Conservation (phyloP, 2,888 invertebrate genomes). For the Ochropacha duplaris region DNA sequence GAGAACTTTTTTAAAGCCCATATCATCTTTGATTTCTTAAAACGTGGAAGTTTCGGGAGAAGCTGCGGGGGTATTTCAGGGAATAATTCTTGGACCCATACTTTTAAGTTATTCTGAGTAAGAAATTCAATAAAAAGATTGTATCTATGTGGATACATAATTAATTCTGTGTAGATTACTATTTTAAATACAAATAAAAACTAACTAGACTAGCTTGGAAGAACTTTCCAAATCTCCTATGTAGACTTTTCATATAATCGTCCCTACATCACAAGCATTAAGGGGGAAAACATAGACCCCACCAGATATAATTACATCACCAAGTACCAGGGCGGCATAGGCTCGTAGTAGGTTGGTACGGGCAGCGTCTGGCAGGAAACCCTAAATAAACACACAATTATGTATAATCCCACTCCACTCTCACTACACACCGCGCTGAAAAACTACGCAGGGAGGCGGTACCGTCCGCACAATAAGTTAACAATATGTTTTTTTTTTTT, state of each 20-base stretch:
- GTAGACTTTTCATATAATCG: neutral
- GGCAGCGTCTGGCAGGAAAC: constrained; percentile 51
- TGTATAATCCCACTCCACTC: constrained; percentile 57
- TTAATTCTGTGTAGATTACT: too few species aligned
- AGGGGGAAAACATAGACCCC: constrained; percentile 11
- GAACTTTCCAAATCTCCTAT: too few species aligned
- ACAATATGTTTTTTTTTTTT: neutral
- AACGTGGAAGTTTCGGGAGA: constrained; percentile 6
- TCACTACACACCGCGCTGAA: constrained; percentile 40
- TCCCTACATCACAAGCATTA: neutral
- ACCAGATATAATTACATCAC: constrained; percentile 52
- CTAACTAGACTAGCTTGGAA: too few species aligned
- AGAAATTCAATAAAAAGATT: constrained; percentile 14
- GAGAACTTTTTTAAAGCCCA: constrained; percentile 9
- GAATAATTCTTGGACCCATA: neutral
- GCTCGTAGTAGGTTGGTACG: constrained; percentile 38
- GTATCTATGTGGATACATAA: too few species aligned
- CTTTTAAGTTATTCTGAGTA: neutral
- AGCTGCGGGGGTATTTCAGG: constrained; percentile 2
- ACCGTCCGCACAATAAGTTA: constrained; percentile 20
- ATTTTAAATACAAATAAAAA: too few species aligned
- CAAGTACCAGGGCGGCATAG: constrained; percentile 54
- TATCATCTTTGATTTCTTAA: constrained; percentile 20
- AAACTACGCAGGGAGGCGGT: constrained; percentile 49
- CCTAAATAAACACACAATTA: constrained; percentile 70